Conservation (phyloP, 2,888 invertebrate species). For the Pharmacophagus antenor region DNA sequence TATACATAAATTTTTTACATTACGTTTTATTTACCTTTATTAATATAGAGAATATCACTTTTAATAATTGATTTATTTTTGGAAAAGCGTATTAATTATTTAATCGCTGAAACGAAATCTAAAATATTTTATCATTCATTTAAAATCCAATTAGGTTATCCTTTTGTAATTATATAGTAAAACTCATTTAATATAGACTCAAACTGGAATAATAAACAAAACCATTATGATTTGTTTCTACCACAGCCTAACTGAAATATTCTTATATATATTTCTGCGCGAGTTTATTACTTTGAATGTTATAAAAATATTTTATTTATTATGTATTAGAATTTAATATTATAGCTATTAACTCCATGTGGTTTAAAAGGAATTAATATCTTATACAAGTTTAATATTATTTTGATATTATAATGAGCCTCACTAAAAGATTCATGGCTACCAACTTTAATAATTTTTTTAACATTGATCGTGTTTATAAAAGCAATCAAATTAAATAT, state of each 20-base stretch:
- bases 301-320: too few species aligned
- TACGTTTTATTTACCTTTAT: too few species aligned
- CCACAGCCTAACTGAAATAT: too few species aligned
- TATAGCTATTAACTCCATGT: too few species aligned
- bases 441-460: slow-evolving; percentile 4
- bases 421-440: slow-evolving; percentile 7
- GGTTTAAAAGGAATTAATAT: neutral
- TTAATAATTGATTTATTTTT: neutral
- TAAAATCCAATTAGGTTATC: neutral
- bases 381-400: neutral
- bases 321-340: too few species aligned
- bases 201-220: too few species aligned
- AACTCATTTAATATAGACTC: neutral
- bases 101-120: neutral
- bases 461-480: neutral
- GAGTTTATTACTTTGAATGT: too few species aligned
- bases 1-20: too few species aligned
- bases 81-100: neutral
- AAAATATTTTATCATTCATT: neutral
- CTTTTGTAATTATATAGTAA: neutral
- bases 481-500: slow-evolving; percentile 12
- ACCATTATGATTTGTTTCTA: too few species aligned
- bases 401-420: slow-evolving; percentile 2
- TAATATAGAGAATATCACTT: neutral
- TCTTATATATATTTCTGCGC: too few species aligned